Evolutionary conservation across 2,888 invertebrate genomes (phyloP).

Genomic region (Nemoura dubitans): DNA sequence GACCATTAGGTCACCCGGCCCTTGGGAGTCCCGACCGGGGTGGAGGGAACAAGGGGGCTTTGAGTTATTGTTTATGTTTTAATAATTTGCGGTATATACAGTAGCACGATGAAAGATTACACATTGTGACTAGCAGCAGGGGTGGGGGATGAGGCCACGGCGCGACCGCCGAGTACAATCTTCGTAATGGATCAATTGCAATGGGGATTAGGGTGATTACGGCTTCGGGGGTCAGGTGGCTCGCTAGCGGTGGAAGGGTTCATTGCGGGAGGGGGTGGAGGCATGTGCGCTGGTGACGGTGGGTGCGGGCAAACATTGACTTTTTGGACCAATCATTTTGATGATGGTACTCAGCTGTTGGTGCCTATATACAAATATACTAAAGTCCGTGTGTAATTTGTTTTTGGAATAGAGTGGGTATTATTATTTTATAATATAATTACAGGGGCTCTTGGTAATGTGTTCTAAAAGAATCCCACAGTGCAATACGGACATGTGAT

Average conservation of each 20-base stretch:
- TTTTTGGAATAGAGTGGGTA: too few species aligned
- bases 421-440: too few species aligned
- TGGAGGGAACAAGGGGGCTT: neutral
- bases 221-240: neutral
- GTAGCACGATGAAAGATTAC: neutral
- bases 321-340: too few species aligned
- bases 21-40: neutral
- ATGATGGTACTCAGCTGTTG: too few species aligned
- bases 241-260: neutral
- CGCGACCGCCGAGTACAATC: conserved; percentile 3
- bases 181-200: conserved; percentile 13
- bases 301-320: too few species aligned
- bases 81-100: conserved; percentile 10
- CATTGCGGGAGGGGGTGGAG: neutral
- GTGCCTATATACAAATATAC: too few species aligned
- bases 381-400: too few species aligned
- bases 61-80: conserved; percentile 32
- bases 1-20: conserved; percentile 26
- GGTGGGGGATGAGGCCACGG: neutral
- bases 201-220: neutral
- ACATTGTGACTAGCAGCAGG: too few species aligned
- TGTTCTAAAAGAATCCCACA: too few species aligned
- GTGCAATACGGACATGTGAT: too few species aligned
- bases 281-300: too few species aligned
- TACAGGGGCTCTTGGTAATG: too few species aligned